Evolutionary conservation across 2,113 vertebrate genomes (phyloP).

Genomic region (Siphamia tubifer): DNA sequence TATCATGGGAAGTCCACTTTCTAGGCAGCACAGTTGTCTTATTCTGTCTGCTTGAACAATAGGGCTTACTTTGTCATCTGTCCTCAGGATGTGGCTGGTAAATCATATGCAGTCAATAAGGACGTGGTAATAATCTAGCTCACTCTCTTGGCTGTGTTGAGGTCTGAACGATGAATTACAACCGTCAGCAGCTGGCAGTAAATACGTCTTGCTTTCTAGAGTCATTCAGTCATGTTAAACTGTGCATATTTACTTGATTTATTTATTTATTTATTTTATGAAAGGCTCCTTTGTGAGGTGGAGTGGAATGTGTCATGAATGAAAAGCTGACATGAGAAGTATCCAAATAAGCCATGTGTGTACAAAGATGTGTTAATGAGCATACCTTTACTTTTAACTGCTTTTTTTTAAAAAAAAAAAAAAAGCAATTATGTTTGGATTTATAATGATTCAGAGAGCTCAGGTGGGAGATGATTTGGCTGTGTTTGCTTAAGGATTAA

Average conservation of each 20-base stretch:
- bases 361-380: conserved; percentile 12
- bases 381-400: not conserved
- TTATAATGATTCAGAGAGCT: not conserved
- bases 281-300: conserved; percentile 26
- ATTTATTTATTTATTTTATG: conserved; percentile 21
- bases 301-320: not conserved
- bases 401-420: too few species aligned
- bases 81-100: conserved; percentile 32
- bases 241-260: conserved; percentile 23
- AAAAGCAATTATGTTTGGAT: conserved; percentile 1
- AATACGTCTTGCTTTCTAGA: conserved; percentile 12
- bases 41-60: conserved; percentile 32
- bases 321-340: conserved; percentile 41
- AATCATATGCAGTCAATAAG: conserved; percentile 32
- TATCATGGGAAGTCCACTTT: conserved; percentile 5
- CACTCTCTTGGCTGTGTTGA: not conserved
- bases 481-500: conserved; percentile 8
- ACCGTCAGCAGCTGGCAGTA: conserved; percentile 19
- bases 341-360: conserved; percentile 36
- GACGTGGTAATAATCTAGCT: conserved; percentile 10
- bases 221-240: conserved; percentile 13
- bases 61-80: conserved; percentile 14
- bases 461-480: conserved; percentile 22
- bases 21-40: not conserved
- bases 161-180: conserved; percentile 27